Conservation (phyloP, 2,888 invertebrate species). For the Serrognathus titanus region DNA sequence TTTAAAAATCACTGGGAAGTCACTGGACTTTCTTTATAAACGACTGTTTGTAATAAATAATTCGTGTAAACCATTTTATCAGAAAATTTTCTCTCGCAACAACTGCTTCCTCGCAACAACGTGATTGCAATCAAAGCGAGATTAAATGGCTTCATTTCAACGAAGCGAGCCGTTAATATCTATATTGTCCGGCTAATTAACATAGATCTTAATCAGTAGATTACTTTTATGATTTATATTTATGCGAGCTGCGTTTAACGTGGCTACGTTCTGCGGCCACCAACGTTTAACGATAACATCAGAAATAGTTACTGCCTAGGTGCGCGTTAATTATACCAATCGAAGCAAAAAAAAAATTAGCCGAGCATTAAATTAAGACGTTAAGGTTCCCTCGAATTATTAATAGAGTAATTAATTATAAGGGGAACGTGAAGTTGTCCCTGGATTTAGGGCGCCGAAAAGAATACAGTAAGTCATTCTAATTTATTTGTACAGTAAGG, state of each 20-base stretch:
- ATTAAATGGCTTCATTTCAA: background rate
- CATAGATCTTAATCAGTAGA: conserved; percentile 28
- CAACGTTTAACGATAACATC: conserved; percentile 4
- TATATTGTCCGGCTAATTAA: conserved; percentile 24
- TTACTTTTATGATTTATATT: conserved; percentile 27
- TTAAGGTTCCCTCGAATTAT: background rate
- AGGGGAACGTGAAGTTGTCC: too few relatives aligned
- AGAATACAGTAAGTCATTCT: too few relatives aligned
- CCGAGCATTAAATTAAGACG: background rate
- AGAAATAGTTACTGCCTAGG: background rate
- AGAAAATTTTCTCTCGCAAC: too few relatives aligned
- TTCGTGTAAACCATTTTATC: too few relatives aligned
- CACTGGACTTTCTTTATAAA: too few relatives aligned
- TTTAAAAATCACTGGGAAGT: too few relatives aligned
- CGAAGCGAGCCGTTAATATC: conserved; percentile 17
- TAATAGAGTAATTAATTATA: too few relatives aligned
- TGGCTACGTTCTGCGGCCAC: background rate
- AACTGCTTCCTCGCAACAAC: conserved; percentile 3
- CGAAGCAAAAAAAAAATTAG: background rate
- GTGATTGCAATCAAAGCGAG: background rate
- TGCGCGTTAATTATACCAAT: conserved; percentile 1
- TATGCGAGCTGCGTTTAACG: background rate
- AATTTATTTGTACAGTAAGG: too few relatives aligned
- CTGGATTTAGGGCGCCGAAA: too few relatives aligned
- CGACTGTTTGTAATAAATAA: too few relatives aligned